phyloP scores from a whole-genome alignment of 2,888 invertebrate genomes.

The Stenotaenia linearis region DNA sequence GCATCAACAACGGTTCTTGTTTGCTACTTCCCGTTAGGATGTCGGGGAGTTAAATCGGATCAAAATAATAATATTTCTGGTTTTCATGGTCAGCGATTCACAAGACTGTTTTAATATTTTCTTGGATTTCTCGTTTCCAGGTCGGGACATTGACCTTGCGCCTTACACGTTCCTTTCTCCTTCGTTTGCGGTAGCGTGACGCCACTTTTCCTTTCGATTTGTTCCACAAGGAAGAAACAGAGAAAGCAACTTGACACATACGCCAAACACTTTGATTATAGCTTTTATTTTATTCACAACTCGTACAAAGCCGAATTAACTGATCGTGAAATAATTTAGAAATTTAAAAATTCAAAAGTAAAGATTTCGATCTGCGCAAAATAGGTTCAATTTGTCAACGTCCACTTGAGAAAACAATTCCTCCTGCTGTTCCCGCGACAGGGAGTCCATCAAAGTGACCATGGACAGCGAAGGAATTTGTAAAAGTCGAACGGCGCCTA shows the following conservation, averaged over 20 bases:
- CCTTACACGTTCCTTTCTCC: background rate
- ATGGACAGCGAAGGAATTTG: background rate
- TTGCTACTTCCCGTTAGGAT: background rate
- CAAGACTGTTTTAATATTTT: background rate
- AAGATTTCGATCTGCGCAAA: background rate
- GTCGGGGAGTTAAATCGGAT: background rate
- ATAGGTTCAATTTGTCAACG: background rate
- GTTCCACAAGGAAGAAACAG: background rate
- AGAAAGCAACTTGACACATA: background rate
- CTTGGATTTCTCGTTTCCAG: background rate
- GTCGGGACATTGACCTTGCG: slow-evolving; percentile 1
- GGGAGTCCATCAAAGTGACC: background rate
- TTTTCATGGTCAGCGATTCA: background rate
- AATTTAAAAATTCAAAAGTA: background rate
- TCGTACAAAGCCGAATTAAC: background rate
- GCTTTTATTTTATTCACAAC: background rate
- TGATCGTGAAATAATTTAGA: no score
- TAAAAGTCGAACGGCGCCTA: background rate
- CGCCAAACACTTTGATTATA: background rate
- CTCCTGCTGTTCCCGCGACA: background rate
- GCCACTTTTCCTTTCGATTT: slow-evolving; percentile 1
- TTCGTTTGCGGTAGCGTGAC: background rate
- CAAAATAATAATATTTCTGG: background rate
- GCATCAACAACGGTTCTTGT: no score
- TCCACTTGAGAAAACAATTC: background rate